A percentile compares a stretch with the other conserved stretches of the same genome.
Conservation (phyloP, 2,888 invertebrate species). For the Epinotia demarniana region DNA sequence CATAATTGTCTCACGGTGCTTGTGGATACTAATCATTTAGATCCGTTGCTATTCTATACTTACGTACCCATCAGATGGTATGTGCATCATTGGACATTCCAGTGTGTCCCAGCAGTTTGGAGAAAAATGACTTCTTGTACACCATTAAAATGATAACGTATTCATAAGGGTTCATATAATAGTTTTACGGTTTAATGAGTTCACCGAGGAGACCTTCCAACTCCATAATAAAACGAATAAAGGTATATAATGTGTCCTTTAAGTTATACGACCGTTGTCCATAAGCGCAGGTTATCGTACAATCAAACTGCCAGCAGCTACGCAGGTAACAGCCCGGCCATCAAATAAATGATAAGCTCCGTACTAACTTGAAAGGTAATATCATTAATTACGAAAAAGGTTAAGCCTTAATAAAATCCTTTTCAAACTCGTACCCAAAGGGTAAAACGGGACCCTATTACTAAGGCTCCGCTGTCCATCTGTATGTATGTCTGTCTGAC, state of each 20-base stretch:
- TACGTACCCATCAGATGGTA: not conserved
- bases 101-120: not conserved
- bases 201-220: not conserved
- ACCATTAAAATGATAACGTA: not conserved
- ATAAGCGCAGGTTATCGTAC: constrained; percentile 18
- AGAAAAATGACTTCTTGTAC: no score
- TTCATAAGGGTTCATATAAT: not conserved
- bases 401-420: constrained; percentile 13
- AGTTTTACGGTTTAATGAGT: constrained; percentile 13
- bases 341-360: constrained; percentile 25
- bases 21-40: not conserved
- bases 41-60: no score
- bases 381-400: constrained; percentile 30
- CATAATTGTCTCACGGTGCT: not conserved
- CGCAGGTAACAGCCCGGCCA: constrained; percentile 14
- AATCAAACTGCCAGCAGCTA: constrained; percentile 23
- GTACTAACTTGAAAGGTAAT: constrained; percentile 10
- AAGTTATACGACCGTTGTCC: constrained; percentile 11
- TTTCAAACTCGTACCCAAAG: not conserved
- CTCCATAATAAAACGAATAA: constrained; percentile 4
- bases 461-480: no score
- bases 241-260: constrained; percentile 8
- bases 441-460: no score
- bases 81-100: not conserved
- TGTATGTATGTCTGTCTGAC: no score